Conservation (phyloP, 1,140 invertebrate species). For the Rhyzopertha dominica region DNA sequence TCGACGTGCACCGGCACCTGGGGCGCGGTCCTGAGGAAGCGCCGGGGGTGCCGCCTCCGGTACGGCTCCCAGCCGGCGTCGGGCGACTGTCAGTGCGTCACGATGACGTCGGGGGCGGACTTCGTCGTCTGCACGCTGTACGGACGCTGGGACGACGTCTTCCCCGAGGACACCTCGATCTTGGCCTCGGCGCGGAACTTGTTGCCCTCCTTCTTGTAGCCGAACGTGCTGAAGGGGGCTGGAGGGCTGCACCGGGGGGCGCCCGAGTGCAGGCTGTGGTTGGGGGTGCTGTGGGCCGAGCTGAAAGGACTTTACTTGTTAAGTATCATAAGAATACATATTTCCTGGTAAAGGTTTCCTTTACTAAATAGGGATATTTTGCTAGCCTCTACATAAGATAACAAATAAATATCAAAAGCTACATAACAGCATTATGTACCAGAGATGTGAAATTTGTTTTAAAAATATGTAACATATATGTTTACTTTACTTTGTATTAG, state of each 20-base stretch:
- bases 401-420: too few relatives aligned
- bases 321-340: too few relatives aligned
- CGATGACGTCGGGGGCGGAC: constrained; percentile 82
- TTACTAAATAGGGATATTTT: background rate
- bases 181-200: constrained; percentile 59
- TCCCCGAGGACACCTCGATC: constrained; percentile 53
- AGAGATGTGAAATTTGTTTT: too few relatives aligned
- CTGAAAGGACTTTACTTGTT: too few relatives aligned
- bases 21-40: constrained; percentile 33
- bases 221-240: constrained; percentile 44
- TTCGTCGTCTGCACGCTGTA: constrained; percentile 74
- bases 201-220: constrained; percentile 46
- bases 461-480: too few relatives aligned
- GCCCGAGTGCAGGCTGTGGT: constrained; percentile 36
- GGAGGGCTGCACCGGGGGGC: constrained; percentile 42
- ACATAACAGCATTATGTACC: too few relatives aligned
- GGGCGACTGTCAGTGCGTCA: constrained; percentile 66
- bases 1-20: constrained; percentile 10
- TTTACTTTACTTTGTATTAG: too few relatives aligned
- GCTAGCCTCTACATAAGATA: constrained; percentile 2
- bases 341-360: constrained; percentile 4
- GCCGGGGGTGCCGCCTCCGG: constrained; percentile 52
- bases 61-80: constrained; percentile 54
- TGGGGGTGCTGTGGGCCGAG: constrained; percentile 39
- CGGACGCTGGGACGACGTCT: constrained; percentile 45